Conservation (phyloP, 2,888 invertebrate species). For the Sinotaia quadrata region DNA sequence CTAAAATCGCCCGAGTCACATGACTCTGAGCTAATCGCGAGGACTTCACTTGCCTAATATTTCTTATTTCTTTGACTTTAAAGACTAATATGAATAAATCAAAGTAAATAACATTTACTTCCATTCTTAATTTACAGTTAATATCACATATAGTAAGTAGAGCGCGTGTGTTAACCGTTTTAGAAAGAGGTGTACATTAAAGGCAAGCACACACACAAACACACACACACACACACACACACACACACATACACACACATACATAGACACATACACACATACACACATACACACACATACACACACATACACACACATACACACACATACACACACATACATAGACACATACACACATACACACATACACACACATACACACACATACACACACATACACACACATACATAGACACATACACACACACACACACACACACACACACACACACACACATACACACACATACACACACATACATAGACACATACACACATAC, state of each 20-base stretch:
- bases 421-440: constrained; percentile 12
- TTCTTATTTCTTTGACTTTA: neutral
- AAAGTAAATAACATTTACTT: too few species aligned
- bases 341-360: neutral
- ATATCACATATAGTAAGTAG: too few species aligned
- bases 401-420: neutral
- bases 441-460: too few species aligned
- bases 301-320: constrained; percentile 17
- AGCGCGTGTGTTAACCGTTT: too few species aligned
- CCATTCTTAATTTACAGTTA: too few species aligned
- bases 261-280: constrained; percentile 13
- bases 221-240: constrained; percentile 10
- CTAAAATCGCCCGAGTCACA: neutral
- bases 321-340: constrained; percentile 8
- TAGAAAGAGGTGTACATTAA: too few species aligned
- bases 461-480: neutral
- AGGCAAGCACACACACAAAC: neutral
- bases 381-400: constrained; percentile 5
- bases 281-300: constrained; percentile 15
- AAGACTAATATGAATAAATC: too few species aligned
- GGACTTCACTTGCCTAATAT: neutral
- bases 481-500: neutral
- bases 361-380: neutral
- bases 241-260: constrained; percentile 18
- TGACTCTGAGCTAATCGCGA: too few species aligned